A percentile compares a stretch with the other conserved stretches of the same genome.
These are phyloP conservation scores for Clostera curtula DNA, from an alignment of 2,888 invertebrate species.

Conservation along the genomic window DNA sequence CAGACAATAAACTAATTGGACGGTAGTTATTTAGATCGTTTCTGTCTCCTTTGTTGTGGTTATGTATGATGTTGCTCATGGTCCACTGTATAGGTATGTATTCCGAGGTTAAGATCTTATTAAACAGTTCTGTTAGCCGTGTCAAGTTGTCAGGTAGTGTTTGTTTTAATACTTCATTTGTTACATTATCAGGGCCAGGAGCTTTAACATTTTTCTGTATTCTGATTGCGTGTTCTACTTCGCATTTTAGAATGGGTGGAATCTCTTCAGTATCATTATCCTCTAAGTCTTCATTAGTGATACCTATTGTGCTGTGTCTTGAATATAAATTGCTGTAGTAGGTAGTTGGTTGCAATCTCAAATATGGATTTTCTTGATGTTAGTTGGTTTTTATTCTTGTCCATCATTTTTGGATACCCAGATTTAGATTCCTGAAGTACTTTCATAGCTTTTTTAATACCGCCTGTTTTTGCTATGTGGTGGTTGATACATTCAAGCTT, in stretches of 20 bases:
- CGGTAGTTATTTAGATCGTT: constrained; percentile 11
- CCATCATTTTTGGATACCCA: constrained; percentile 12
- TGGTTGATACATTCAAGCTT: constrained; percentile 12
- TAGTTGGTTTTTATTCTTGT: constrained; percentile 2
- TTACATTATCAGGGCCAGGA: constrained; percentile 6
- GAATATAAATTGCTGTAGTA: constrained; percentile 7
- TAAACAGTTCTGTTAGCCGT: constrained; percentile 3
- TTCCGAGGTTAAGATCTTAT: constrained; percentile 1
- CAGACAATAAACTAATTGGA: constrained; percentile 15
- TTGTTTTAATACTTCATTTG: constrained; percentile 6
- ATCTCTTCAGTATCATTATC: constrained; percentile 1
- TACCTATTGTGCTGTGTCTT: background rate
- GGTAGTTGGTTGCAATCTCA: constrained; percentile 7
- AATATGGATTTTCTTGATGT: constrained; percentile 4
- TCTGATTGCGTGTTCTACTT: constrained; percentile 8
- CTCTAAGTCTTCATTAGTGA: background rate
- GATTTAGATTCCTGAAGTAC: constrained; percentile 9
- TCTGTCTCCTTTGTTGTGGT: constrained; percentile 13
- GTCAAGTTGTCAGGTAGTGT: background rate
- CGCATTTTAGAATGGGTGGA: constrained; percentile 4
- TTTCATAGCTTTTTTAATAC: constrained; percentile 15
- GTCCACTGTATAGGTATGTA: constrained; percentile 5
- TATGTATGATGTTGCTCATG: background rate
- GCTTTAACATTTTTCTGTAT: constrained; percentile 9
- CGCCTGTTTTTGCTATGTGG: constrained; percentile 14